A percentile compares a stretch with the other conserved stretches of the same genome.
Conservation (phyloP, 2,888 invertebrate genomes). For the Lycia hirtaria region DNA sequence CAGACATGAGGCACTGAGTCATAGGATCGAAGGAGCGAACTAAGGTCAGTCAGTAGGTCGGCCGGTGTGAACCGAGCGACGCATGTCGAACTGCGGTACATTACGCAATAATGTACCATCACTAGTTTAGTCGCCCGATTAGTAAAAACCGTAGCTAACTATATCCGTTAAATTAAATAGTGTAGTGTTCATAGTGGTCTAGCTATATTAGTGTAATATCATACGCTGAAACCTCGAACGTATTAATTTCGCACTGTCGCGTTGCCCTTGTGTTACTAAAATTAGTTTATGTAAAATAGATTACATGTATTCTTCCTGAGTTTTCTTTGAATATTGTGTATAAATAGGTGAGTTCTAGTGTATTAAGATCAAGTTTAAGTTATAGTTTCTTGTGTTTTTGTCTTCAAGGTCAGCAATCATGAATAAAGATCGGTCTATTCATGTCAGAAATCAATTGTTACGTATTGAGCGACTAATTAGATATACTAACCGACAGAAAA, state of each 20-base stretch:
- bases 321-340: conserved; percentile 50
- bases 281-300: conserved; percentile 61
- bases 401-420: conserved; percentile 5
- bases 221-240: conserved; percentile 27
- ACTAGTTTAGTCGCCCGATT: conserved; percentile 52
- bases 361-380: conserved; percentile 13
- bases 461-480: neutral
- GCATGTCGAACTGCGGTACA: conserved; percentile 39
- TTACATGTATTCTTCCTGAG: conserved; percentile 62
- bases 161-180: conserved; percentile 51
- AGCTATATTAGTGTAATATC: conserved; percentile 39
- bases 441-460: neutral
- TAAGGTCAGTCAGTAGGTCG: conserved; percentile 60
- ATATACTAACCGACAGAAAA: no score
- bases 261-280: conserved; percentile 59
- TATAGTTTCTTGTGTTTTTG: neutral
- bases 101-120: conserved; percentile 53
- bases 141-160: conserved; percentile 47
- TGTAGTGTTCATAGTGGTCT: conserved; percentile 72
- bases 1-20: no score
- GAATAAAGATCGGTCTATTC: neutral
- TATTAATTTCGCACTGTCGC: conserved; percentile 45
- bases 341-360: conserved; percentile 59
- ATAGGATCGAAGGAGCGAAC: conserved; percentile 57
- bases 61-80: conserved; percentile 49